Percentiles rank a stretch among this genome's conserved stretches.
These are phyloP conservation scores for Macrotis lagotis DNA, from an alignment of 2,113 vertebrate species.

Conservation along the genomic window DNA sequence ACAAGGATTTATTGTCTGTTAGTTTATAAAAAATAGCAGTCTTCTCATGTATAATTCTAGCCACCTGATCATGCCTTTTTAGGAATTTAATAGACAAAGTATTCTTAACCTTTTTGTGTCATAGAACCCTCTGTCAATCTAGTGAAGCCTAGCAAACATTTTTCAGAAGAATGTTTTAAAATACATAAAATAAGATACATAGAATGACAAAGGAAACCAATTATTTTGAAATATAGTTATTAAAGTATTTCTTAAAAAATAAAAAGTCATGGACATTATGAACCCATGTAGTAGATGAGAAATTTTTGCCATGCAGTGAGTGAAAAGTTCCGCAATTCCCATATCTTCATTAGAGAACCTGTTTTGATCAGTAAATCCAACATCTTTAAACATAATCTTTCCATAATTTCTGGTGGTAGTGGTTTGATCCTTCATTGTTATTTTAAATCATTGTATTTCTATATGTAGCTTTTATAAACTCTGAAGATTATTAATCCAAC, in stretches of 20 bases:
- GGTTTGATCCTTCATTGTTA: not conserved
- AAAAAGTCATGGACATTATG: not conserved
- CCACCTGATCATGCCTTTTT: not conserved
- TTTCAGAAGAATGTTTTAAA: not conserved
- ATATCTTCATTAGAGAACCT: not conserved
- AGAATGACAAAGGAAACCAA: not conserved
- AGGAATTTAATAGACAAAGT: not conserved
- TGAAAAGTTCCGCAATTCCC: not conserved
- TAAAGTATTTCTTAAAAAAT: not conserved
- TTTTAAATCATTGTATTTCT: not conserved
- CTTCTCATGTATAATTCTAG: not conserved
- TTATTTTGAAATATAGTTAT: not conserved
- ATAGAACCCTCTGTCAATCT: not conserved
- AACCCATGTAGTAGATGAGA: not conserved
- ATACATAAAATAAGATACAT: not conserved
- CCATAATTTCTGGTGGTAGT: not conserved
- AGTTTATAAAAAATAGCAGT: not conserved
- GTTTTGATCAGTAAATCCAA: not conserved
- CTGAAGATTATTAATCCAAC: not conserved
- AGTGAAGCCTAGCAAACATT: not conserved
- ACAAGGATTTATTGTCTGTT: not conserved
- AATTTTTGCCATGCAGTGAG: not conserved
- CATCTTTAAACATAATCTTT: not conserved
- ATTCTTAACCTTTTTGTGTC: not conserved
- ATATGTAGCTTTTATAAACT: not conserved